Percentiles rank a stretch among this genome's conserved stretches.
phyloP scores from a whole-genome alignment of 2,888 invertebrate species.

The Serripes groenlandicus region DNA sequence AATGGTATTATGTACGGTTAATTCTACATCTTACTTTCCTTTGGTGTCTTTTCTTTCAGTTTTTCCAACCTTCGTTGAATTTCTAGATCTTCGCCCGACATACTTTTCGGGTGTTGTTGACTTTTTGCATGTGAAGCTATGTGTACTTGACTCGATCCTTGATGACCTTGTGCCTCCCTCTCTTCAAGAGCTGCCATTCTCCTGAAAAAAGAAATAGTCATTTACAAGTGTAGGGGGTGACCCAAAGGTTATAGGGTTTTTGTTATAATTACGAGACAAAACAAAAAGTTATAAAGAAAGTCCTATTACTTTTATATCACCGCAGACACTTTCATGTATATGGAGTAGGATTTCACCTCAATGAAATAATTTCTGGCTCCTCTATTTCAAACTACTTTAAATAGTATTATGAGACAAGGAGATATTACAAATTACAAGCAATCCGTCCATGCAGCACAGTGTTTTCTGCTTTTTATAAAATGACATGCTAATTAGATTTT shows the following conservation, averaged over 20 bases:
- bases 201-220: constrained; percentile 52
- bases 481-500: no score
- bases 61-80: constrained; percentile 83
- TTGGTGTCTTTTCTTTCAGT: constrained; percentile 71
- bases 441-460: background rate
- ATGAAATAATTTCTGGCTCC: no score
- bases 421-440: background rate
- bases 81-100: constrained; percentile 80
- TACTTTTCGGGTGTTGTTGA: constrained; percentile 30
- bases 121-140: constrained; percentile 1
- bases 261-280: no score
- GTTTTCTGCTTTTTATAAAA: no score
- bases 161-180: constrained; percentile 58
- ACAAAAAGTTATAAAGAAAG: no score
- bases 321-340: no score
- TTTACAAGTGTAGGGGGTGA: no score
- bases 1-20: no score
- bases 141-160: constrained; percentile 6
- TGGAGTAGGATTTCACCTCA: no score
- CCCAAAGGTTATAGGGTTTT: no score
- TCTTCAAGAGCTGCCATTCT: constrained; percentile 79
- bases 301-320: no score
- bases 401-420: background rate
- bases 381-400: no score
- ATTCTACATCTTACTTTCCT: constrained; percentile 65